Base-by-base conservation (phyloP, 2,797 vertebrate genomes). In the Hemitrygon akajei region DNA sequence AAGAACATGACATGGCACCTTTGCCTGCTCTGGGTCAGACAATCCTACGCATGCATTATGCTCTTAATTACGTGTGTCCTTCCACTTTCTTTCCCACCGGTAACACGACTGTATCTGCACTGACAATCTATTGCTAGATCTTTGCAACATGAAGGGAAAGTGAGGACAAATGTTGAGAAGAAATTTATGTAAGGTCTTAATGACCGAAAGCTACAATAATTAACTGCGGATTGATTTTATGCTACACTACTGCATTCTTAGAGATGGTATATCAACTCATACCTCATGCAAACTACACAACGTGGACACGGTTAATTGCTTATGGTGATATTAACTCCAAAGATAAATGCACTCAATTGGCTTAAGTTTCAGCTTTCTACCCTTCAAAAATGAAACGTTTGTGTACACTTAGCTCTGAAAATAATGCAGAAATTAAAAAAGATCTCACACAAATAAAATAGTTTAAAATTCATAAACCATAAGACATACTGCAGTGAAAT, bases 151-250 rank as follows among this genome's bases (percentile, higher is more conserved):
- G 91, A 93, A 93, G 91, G 71, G 27, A 93, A 92, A 93, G 22
- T 22, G 10, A 40, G 37, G 89, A 91, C 66, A 91, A 91, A 76
- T 58, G 40, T 27, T 76, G 47, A 93, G 40, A 76, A 76, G 11
- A 93, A 69, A 93, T 56, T 93, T 14, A 73, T 10, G 89, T 71
- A 63, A 91, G 89, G 7, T 47, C 63, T 91, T 91, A 91, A 73
- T 47, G 25, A 34, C 66, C 25, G 34, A 34, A 40, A 73, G 66
- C 63, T 91, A 20, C 89, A 91, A 71, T 91, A 91, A 91, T 91
- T 25, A 91, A 91, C 66, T 91, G 63, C 69, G 63, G 66, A 91
- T 91, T 37, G 66, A 91, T 91, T 40, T 91, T 40, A 22, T 73
- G 66, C 12, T 34, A 40, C 89, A 25, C 30, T 40, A 69, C 66